Evolutionary conservation across 2,113 vertebrate species (phyloP).

Genomic region (Cnemophilus loriae): DNA sequence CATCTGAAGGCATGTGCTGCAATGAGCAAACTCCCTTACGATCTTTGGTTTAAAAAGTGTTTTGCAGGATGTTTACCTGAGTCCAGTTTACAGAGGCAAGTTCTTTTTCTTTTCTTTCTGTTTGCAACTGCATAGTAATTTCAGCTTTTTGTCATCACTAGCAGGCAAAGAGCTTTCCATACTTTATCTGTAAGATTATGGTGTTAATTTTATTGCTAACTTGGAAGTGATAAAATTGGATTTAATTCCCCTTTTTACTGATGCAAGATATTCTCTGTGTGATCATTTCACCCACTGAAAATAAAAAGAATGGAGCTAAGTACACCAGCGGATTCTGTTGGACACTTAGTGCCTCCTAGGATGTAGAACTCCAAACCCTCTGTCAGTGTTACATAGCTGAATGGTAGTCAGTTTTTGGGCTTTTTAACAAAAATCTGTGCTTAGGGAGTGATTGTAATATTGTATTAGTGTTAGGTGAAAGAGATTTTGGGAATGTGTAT

Average conservation of each 20-base stretch:
- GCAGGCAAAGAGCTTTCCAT: not conserved
- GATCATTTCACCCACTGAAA: not conserved
- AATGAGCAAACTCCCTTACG: conserved; percentile 80
- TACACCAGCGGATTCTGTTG: not conserved
- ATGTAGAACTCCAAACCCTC: not conserved
- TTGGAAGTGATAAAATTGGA: not conserved
- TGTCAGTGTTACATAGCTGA: not conserved
- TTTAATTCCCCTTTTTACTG: not conserved
- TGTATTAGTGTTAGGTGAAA: not conserved
- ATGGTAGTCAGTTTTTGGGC: not conserved
- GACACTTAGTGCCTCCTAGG: not conserved
- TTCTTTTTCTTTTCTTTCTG: not conserved
- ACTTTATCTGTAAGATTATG: not conserved
- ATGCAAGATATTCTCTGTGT: not conserved
- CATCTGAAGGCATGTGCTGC: conserved; percentile 82
- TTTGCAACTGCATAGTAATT: not conserved
- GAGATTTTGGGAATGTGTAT: not conserved
- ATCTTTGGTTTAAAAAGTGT: conserved; percentile 91
- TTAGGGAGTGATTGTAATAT: not conserved
- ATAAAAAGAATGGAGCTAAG: not conserved
- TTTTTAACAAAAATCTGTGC: not conserved
- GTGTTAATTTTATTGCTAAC: not conserved
- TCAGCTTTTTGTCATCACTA: not conserved
- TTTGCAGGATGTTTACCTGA: conserved; percentile 94
- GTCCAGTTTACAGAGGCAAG: conserved; percentile 92